A percentile compares a stretch with the other conserved stretches of the same genome.
Conservation (phyloP, 1,140 invertebrate species). For the Muscidifurax raptorellus region DNA sequence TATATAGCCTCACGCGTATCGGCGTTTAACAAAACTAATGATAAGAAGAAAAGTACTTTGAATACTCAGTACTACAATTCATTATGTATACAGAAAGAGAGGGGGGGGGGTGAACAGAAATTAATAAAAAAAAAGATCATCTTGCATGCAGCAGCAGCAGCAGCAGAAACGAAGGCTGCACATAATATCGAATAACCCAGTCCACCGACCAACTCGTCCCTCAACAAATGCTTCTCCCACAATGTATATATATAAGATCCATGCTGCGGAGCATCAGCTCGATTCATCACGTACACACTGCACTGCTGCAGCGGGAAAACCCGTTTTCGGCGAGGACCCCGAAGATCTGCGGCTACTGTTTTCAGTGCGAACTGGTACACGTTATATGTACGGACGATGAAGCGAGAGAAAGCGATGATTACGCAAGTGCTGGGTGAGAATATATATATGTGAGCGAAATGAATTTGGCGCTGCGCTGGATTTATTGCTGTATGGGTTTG, state of each 20-base stretch:
- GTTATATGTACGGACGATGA: not conserved
- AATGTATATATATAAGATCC: slow-evolving; percentile 16
- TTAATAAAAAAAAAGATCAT: not conserved
- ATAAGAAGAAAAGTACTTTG: not conserved
- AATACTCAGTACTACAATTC: not conserved
- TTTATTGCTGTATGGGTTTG: not conserved
- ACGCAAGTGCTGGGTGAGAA: not conserved
- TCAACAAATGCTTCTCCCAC: slow-evolving; percentile 47
- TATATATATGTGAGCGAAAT: slow-evolving; percentile 3
- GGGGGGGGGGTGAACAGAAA: not conserved
- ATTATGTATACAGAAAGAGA: not conserved
- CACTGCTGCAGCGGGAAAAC: not conserved
- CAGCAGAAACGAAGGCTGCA: slow-evolving; percentile 30
- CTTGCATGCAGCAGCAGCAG: slow-evolving; percentile 8
- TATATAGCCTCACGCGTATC: too few relatives aligned
- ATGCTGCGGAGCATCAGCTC: not conserved
- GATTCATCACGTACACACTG: not conserved
- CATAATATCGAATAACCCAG: slow-evolving; percentile 46
- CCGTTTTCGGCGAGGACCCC: slow-evolving; percentile 15
- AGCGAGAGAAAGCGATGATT: not conserved
- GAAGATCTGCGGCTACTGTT: not conserved
- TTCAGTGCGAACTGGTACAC: not conserved
- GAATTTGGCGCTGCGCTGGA: not conserved
- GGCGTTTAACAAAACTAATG: too few relatives aligned
- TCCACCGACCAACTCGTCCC: slow-evolving; percentile 2